Percentiles rank a stretch among this genome's conserved stretches.
phyloP scores from a whole-genome alignment of 2,888 invertebrate genomes.

The Calliphora vomitoria region DNA sequence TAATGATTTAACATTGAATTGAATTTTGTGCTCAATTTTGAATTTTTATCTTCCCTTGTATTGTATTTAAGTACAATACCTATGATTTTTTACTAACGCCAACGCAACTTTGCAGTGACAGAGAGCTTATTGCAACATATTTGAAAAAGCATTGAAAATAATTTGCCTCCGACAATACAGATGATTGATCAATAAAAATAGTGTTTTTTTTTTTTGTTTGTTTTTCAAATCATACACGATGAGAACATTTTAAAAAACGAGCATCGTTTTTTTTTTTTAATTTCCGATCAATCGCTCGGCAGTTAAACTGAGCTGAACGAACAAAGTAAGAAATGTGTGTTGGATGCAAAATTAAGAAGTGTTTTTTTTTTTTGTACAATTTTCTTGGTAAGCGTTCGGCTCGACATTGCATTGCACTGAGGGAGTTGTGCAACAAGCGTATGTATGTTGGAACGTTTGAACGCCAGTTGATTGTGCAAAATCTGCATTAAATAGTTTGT shows the following conservation, averaged over 20 bases:
- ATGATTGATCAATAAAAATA: conserved; percentile 33
- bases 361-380: conserved; percentile 14
- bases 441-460: neutral
- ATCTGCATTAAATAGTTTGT: conserved; percentile 59
- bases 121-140: conserved; percentile 33
- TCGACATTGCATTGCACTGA: conserved; percentile 46
- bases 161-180: conserved; percentile 32
- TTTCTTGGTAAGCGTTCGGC: neutral
- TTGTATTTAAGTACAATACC: neutral
- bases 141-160: conserved; percentile 20
- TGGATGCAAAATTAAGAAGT: conserved; percentile 55
- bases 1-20: neutral
- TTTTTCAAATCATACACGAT: neutral
- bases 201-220: no score
- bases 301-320: conserved; percentile 2
- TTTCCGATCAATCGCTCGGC: conserved; percentile 51
- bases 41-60: neutral
- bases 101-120: conserved; percentile 1
- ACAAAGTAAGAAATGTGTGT: conserved; percentile 34
- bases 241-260: conserved; percentile 40
- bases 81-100: conserved; percentile 34
- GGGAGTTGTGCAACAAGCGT: conserved; percentile 65
- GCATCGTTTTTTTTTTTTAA: neutral
- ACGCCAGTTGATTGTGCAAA: conserved; percentile 65
- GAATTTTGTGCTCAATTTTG: neutral